Evolutionary conservation across 2,113 vertebrate species (phyloP).

Genomic region (Bubo blakistoni): DNA sequence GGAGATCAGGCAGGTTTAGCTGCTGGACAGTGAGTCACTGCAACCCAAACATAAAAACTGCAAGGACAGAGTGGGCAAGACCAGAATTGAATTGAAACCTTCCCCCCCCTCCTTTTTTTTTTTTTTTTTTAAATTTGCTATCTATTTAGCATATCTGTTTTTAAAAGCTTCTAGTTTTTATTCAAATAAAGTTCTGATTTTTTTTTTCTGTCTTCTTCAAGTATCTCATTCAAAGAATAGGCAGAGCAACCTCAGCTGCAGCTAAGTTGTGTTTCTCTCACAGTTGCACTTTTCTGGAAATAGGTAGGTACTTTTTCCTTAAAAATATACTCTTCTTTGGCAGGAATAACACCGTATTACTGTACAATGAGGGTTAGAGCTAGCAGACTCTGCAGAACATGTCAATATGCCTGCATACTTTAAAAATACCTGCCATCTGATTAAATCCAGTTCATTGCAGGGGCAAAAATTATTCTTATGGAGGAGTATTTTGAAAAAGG

Average conservation of each 20-base stretch:
- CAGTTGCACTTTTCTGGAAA: neutral
- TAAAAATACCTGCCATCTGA: neutral
- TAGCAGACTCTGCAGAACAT: neutral
- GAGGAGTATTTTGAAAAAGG: neutral
- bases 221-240: neutral
- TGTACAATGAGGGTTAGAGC: neutral
- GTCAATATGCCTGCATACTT: neutral
- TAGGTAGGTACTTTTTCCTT: neutral
- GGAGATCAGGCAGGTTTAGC: neutral
- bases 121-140: neutral
- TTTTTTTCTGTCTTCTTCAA: neutral
- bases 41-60: neutral
- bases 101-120: neutral
- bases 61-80: neutral
- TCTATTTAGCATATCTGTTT: neutral
- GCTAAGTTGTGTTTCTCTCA: neutral
- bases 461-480: neutral
- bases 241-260: neutral
- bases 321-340: neutral
- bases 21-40: neutral
- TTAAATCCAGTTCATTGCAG: neutral
- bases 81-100: neutral
- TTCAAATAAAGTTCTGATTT: neutral
- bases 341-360: neutral
- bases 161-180: neutral